phyloP scores from a whole-genome alignment of 1,140 invertebrate genomes.

The Telenomus remus region DNA sequence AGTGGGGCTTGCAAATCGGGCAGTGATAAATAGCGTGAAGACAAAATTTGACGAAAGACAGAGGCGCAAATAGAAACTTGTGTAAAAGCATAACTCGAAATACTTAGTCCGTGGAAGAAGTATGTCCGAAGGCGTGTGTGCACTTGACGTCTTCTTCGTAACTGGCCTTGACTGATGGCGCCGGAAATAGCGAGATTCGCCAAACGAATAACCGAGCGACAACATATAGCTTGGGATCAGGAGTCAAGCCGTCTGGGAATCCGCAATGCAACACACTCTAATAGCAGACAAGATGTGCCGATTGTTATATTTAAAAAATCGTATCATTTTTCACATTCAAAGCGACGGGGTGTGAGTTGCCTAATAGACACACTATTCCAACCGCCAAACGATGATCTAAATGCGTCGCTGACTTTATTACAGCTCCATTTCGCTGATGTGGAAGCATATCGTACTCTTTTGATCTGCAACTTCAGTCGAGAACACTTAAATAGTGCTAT shows the following conservation, averaged over 20 bases:
- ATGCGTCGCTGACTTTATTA: conserved; percentile 8
- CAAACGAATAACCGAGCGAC: conserved; percentile 50
- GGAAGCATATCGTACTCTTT: conserved; percentile 20
- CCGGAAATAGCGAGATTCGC: conserved; percentile 71
- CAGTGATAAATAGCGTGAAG: conserved; percentile 27
- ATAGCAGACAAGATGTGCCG: conserved; percentile 26
- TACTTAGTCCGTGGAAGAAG: conserved; percentile 70
- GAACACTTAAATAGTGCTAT: background rate
- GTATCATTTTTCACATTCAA: conserved; percentile 29
- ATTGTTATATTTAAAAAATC: conserved; percentile 41
- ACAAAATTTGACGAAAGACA: conserved; percentile 40
- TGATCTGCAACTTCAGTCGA: conserved; percentile 21
- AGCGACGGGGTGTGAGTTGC: conserved; percentile 8
- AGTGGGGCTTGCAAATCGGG: conserved; percentile 6
- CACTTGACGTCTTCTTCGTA: conserved; percentile 67
- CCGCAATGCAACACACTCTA: conserved; percentile 36
- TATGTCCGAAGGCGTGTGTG: conserved; percentile 67
- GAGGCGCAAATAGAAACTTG: conserved; percentile 72
- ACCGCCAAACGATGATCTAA: conserved; percentile 11
- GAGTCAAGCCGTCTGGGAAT: conserved; percentile 67
- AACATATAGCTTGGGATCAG: conserved; percentile 62
- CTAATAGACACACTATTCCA: conserved; percentile 10
- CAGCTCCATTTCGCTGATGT: conserved; percentile 3
- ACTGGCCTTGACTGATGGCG: conserved; percentile 73
- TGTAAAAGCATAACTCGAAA: conserved; percentile 71